Evolutionary conservation across 2,113 vertebrate species (phyloP).

Genomic region (Eolophus roseicapilla): DNA sequence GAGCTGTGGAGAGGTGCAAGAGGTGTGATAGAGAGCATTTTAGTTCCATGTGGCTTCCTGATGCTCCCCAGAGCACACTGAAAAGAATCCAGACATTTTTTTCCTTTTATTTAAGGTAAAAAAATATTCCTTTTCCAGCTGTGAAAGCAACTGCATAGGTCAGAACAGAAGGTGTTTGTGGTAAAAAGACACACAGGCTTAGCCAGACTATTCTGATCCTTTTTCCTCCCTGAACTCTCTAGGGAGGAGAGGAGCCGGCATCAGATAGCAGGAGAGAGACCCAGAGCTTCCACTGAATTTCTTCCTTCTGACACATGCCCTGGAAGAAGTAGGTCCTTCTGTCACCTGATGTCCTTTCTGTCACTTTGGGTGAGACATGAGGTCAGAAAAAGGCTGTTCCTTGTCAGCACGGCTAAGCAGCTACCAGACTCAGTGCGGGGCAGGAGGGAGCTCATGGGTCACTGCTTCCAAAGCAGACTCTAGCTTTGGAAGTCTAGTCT

Average conservation of each 20-base stretch:
- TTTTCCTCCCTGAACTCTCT: not conserved
- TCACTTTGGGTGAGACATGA: not conserved
- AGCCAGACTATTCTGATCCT: not conserved
- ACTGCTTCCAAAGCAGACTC: not conserved
- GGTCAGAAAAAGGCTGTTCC: not conserved
- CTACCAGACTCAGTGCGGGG: not conserved
- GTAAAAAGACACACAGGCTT: not conserved
- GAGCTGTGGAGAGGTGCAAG: conserved; percentile 2
- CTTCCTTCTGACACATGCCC: not conserved
- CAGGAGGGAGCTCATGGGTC: not conserved
- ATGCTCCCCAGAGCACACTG: conserved; percentile 14
- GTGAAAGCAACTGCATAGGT: conserved; percentile 44
- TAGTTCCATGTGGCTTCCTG: conserved; percentile 41
- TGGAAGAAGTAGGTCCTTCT: not conserved
- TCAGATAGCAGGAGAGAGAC: not conserved
- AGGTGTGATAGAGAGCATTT: conserved; percentile 13
- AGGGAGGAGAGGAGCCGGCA: not conserved
- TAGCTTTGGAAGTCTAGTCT: not conserved
- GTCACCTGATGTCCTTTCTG: not conserved
- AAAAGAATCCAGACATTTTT: conserved; percentile 8
- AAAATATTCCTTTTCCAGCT: conserved; percentile 40
- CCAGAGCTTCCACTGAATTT: not conserved
- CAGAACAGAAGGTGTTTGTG: conserved; percentile 57
- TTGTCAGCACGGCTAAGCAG: not conserved
- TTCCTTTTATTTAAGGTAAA: not conserved